A percentile compares a stretch with the other conserved stretches of the same genome.
These are phyloP conservation scores for Deroplatys truncata DNA, from an alignment of 2,888 invertebrate genomes.

Conservation along the genomic window DNA sequence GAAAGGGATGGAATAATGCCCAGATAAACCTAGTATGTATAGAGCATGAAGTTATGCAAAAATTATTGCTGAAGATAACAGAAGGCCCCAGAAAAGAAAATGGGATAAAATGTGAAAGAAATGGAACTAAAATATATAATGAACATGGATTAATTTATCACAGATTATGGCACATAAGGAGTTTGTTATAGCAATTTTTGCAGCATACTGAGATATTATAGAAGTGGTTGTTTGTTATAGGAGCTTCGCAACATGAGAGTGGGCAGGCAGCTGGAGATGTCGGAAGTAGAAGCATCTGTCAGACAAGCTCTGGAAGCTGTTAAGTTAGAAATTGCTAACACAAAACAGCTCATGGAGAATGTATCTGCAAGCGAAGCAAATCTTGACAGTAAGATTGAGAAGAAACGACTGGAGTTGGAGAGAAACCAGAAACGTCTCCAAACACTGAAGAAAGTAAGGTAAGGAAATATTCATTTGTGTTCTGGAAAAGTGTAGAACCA, in stretches of 20 bases:
- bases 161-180: no score
- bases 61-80: no score
- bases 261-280: conserved; percentile 74
- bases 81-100: no score
- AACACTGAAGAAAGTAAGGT: conserved; percentile 92
- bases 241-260: conserved; percentile 76
- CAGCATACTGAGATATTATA: no score
- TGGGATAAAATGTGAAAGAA: no score
- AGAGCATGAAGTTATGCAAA: no score
- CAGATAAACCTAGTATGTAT: no score
- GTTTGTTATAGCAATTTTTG: no score
- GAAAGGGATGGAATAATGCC: no score
- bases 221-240: conserved; percentile 41
- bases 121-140: no score
- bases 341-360: conserved; percentile 72
- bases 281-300: conserved; percentile 74
- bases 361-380: conserved; percentile 85
- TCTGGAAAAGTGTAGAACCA: no score
- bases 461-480: conserved; percentile 30
- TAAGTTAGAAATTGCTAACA: conserved; percentile 66
- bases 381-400: conserved; percentile 86
- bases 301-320: conserved; percentile 68
- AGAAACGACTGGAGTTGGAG: conserved; percentile 83
- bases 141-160: no score
- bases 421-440: conserved; percentile 89